phyloP scores from a whole-genome alignment of 1,140 invertebrate genomes.

The Stegodyphus dumicola region DNA sequence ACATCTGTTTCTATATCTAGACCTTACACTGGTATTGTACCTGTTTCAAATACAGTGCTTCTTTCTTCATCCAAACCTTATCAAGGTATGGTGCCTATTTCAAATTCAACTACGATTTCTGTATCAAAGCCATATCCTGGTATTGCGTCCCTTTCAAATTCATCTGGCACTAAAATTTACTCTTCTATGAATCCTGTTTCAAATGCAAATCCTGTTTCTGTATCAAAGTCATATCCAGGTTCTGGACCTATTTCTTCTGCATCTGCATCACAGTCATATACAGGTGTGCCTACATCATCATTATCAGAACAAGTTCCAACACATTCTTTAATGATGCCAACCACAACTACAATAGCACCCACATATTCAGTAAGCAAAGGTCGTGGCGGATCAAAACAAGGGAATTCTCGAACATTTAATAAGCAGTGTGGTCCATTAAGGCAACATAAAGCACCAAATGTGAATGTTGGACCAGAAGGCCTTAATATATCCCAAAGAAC shows the following conservation, averaged over 20 bases:
- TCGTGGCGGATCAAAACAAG: conserved; percentile 12
- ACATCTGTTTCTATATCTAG: conserved; percentile 8
- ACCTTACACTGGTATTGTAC: neutral
- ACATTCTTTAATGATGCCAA: conserved; percentile 8
- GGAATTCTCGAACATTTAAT: conserved; percentile 4
- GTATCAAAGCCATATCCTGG: conserved; percentile 22
- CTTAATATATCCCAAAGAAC: conserved; percentile 68
- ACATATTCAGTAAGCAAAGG: conserved; percentile 3
- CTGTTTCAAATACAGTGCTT: neutral
- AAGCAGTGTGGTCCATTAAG: conserved; percentile 3
- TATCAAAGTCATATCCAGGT: neutral
- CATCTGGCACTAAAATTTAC: conserved; percentile 6
- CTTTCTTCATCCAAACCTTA: conserved; percentile 17
- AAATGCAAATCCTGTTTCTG: conserved; percentile 20
- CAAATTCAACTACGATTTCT: neutral
- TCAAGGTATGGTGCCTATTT: neutral
- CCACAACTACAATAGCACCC: neutral
- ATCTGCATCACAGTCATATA: conserved; percentile 19
- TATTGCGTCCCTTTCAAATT: conserved; percentile 5
- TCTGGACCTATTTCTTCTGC: neutral
- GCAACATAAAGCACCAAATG: conserved; percentile 69
- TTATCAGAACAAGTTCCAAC: neutral
- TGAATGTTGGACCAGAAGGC: conserved; percentile 70
- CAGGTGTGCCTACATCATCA: conserved; percentile 11
- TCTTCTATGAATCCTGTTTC: conserved; percentile 7